Evolutionary conservation across 2,888 invertebrate genomes (phyloP).

Genomic region (Agapetus fuscipes): DNA sequence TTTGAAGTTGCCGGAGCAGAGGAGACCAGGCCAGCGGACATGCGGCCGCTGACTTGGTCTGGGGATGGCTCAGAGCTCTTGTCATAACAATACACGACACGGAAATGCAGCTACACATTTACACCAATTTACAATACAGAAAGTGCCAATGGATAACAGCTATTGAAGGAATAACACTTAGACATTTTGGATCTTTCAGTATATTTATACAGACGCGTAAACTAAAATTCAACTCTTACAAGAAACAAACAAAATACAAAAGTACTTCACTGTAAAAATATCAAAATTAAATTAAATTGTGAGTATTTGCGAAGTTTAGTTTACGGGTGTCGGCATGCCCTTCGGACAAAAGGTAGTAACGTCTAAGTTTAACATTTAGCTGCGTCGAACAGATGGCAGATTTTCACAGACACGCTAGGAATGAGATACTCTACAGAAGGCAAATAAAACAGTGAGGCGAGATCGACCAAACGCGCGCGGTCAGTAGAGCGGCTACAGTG

Average conservation of each 20-base stretch:
- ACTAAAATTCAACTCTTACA: slow-evolving; percentile 13
- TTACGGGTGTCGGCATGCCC: slow-evolving; percentile 4
- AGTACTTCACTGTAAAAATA: too few species aligned
- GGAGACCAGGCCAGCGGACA: background rate
- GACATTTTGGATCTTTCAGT: slow-evolving; percentile 16
- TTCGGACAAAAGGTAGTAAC: slow-evolving; percentile 2
- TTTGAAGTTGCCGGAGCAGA: too few species aligned
- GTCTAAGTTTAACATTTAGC: slow-evolving; percentile 12
- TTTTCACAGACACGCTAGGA: slow-evolving; percentile 18
- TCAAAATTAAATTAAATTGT: too few species aligned
- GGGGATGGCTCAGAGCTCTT: background rate
- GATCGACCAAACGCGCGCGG: background rate
- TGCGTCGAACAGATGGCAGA: slow-evolving; percentile 18
- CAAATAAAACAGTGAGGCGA: slow-evolving; percentile 10
- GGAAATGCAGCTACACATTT: slow-evolving; percentile 12
- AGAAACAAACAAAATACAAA: too few species aligned
- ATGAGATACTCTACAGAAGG: slow-evolving; percentile 13
- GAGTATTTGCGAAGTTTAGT: slow-evolving; percentile 14
- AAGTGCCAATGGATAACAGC: slow-evolving; percentile 17
- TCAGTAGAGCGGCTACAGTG: background rate
- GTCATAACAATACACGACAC: slow-evolving; percentile 12
- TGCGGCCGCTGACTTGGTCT: background rate
- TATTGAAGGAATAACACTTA: slow-evolving; percentile 3
- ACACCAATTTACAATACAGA: slow-evolving; percentile 10
- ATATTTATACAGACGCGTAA: slow-evolving; percentile 13